phyloP scores from a whole-genome alignment of 2,113 vertebrate genomes.

The Sinosuthora webbiana region DNA sequence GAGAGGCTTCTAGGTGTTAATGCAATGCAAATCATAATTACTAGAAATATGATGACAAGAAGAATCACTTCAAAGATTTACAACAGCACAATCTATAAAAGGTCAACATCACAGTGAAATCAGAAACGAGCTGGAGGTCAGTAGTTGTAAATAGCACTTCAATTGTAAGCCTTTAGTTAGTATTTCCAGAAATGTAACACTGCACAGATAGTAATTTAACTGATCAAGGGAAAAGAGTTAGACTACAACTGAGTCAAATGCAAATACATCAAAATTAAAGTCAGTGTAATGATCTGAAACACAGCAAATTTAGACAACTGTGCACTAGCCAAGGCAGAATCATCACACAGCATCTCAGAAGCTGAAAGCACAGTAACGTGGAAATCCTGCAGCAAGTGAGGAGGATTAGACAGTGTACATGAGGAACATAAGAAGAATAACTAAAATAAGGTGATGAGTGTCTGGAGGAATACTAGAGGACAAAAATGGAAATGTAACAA shows the following conservation, averaged over 20 bases:
- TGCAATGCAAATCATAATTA: slow-evolving; percentile 59
- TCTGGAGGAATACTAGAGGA: slow-evolving; percentile 8
- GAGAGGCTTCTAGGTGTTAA: slow-evolving; percentile 36
- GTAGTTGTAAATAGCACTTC: slow-evolving; percentile 53
- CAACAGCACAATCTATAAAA: slow-evolving; percentile 49
- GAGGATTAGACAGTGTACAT: neutral
- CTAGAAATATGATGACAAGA: slow-evolving; percentile 52
- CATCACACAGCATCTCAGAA: neutral
- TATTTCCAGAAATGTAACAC: slow-evolving; percentile 48
- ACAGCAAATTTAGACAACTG: slow-evolving; percentile 59
- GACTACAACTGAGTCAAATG: slow-evolving; percentile 65
- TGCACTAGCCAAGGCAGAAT: slow-evolving; percentile 37
- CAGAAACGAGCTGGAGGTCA: slow-evolving; percentile 36
- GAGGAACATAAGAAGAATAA: neutral
- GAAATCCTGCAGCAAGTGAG: slow-evolving; percentile 16
- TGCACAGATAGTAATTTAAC: slow-evolving; percentile 66
- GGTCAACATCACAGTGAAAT: slow-evolving; percentile 46
- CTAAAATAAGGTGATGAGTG: slow-evolving; percentile 12
- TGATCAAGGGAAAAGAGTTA: slow-evolving; percentile 60
- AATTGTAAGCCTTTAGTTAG: slow-evolving; percentile 44
- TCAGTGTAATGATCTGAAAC: slow-evolving; percentile 72
- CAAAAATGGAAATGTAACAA: slow-evolving; percentile 7
- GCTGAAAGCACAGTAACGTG: neutral
- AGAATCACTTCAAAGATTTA: slow-evolving; percentile 45
- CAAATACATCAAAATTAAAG: slow-evolving; percentile 76